These are phyloP conservation scores for cat (Felis catus) DNA, from an alignment of 2,113 vertebrate species.

Conservation along the genomic window F.catus_Fca126_mat1.0 CM031419.1:98974501-98975000, in stretches of 20 bases:
- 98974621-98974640: too few species aligned
- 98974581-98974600: too few species aligned
- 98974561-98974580: too few species aligned
- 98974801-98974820: neutral
- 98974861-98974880: neutral
- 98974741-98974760: neutral
- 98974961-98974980: neutral
- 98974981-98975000: neutral
- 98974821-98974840: neutral
- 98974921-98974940: neutral
- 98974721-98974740: too few species aligned
- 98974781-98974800: neutral
- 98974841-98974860: neutral
- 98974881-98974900: neutral
- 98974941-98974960: neutral
- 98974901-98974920: neutral
- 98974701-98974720: too few species aligned
- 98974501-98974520: fast-evolving
- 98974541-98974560: too few species aligned
- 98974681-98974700: too few species aligned
- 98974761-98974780: neutral
- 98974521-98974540: too few species aligned
- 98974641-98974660: too few species aligned
- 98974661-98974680: too few species aligned
- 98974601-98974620: too few species aligned